A percentile compares a stretch with the other conserved stretches of the same genome.
These are phyloP conservation scores for Pteropus alecto DNA, from an alignment of 2,113 vertebrate species.

Conservation along the genomic window DNA sequence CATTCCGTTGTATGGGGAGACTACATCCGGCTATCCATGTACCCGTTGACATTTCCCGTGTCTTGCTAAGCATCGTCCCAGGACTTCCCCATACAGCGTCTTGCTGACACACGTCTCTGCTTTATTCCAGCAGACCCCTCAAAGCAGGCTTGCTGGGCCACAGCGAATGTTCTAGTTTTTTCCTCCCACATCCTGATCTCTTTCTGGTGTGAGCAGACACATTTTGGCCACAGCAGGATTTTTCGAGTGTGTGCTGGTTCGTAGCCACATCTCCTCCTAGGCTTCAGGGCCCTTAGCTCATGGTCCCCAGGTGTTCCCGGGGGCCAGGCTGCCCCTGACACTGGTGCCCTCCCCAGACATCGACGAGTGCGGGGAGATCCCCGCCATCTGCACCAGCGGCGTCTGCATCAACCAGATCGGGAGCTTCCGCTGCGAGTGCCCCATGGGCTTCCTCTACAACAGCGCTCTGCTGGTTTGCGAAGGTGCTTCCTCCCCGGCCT, in stretches of 20 bases:
- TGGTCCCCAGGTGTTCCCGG: background rate
- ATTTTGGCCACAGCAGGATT: background rate
- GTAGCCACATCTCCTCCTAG: too few relatives aligned
- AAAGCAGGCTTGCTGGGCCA: background rate
- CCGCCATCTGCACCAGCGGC: constrained; percentile 90
- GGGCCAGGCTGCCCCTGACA: background rate
- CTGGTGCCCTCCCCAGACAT: constrained; percentile 85
- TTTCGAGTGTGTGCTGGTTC: fast-evolving
- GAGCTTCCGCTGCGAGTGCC: constrained; percentile 96
- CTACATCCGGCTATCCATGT: background rate
- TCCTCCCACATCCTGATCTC: background rate
- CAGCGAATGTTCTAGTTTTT: background rate
- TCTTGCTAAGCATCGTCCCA: background rate
- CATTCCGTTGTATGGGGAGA: background rate
- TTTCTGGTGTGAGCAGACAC: background rate
- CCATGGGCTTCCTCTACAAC: constrained; percentile 94
- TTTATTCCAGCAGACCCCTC: background rate
- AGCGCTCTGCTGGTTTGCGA: constrained; percentile 93
- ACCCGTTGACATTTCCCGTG: background rate
- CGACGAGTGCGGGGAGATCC: constrained; percentile 94
- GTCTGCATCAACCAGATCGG: constrained; percentile 96
- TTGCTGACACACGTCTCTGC: background rate
- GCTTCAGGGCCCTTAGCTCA: background rate
- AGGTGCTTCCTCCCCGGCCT: constrained; percentile 81
- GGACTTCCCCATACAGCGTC: too few relatives aligned